phyloP scores from a whole-genome alignment of 2,113 vertebrate genomes.

The Cryptomyrus ogoouensis region DNA sequence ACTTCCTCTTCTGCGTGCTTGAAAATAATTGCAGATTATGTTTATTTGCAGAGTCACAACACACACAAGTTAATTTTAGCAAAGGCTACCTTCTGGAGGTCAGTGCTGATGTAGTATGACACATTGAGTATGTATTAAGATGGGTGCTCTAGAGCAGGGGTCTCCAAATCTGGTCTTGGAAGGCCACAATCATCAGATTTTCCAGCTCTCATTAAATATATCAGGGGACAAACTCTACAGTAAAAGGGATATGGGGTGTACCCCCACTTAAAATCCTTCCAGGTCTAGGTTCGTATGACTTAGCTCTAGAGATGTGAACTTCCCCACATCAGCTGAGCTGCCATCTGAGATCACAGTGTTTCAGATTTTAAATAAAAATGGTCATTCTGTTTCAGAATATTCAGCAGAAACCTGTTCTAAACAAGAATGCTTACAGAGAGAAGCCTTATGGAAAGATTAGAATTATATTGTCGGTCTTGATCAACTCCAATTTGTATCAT shows the following conservation, averaged over 20 bases:
- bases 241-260: neutral
- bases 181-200: neutral
- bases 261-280: neutral
- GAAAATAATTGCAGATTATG: conserved; percentile 80
- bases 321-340: neutral
- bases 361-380: neutral
- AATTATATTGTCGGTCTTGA: neutral
- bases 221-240: neutral
- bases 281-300: neutral
- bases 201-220: neutral
- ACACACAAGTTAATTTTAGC: conserved; percentile 43
- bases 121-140: neutral
- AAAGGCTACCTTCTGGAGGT: neutral
- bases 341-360: neutral
- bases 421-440: neutral
- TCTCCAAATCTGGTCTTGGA: conserved; percentile 1
- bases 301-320: neutral
- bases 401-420: neutral
- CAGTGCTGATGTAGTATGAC: conserved; percentile 30
- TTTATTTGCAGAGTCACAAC: conserved; percentile 62
- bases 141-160: neutral
- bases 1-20: conserved; percentile 90
- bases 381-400: neutral
- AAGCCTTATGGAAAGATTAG: neutral
- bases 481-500: neutral